phyloP scores from a whole-genome alignment of 1,140 invertebrate genomes.

The Himalopsyche phryganea region DNA sequence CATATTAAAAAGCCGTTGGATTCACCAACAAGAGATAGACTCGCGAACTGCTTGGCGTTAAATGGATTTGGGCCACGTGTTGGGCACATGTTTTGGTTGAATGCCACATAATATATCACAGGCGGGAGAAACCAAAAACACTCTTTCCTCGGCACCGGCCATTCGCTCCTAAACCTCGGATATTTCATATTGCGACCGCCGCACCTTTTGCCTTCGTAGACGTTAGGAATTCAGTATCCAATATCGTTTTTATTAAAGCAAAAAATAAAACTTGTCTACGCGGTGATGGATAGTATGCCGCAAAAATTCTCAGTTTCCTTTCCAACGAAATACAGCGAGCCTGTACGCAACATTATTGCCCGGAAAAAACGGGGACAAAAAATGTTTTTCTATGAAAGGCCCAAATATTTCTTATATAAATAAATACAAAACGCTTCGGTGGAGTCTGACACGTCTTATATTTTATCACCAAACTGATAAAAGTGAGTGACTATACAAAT shows the following conservation, averaged over 20 bases:
- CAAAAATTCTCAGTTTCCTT: too few relatives aligned
- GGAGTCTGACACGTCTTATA: too few relatives aligned
- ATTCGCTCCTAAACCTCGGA: constrained; percentile 4
- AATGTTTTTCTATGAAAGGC: too few relatives aligned
- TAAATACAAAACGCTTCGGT: too few relatives aligned
- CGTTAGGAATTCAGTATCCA: constrained; percentile 32
- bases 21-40: constrained; percentile 18
- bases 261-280: constrained; percentile 26
- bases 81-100: constrained; percentile 21
- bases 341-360: too few relatives aligned
- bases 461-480: too few relatives aligned
- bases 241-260: constrained; percentile 34
- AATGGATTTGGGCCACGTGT: constrained; percentile 33
- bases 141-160: constrained; percentile 7
- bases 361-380: too few relatives aligned
- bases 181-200: constrained; percentile 31
- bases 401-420: too few relatives aligned
- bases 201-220: constrained; percentile 25
- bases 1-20: constrained; percentile 54
- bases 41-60: constrained; percentile 27
- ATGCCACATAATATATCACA: constrained; percentile 33
- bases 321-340: too few relatives aligned
- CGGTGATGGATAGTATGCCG: constrained; percentile 29
- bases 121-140: constrained; percentile 1
- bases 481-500: too few relatives aligned